Evolutionary conservation across 2,113 vertebrate genomes (phyloP), one percentile per base, ranked within the genome.

Genomic region (Pampusana beccarii): DNA sequence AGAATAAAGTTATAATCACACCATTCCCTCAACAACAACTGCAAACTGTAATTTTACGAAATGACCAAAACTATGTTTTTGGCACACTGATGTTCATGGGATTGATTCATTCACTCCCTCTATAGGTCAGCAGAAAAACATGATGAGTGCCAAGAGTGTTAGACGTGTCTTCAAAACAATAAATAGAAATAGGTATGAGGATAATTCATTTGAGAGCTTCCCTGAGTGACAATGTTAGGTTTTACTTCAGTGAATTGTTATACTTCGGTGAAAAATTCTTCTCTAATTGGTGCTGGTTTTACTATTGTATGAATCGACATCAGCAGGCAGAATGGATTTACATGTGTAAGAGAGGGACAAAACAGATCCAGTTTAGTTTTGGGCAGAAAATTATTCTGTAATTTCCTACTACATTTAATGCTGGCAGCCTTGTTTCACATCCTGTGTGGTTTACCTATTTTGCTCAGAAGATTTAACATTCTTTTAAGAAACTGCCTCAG

Each of bases 21-120:
- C 19, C 19, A 82, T 60, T 93, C 95, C 91, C 65, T 80, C 61
- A 82, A 67, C 34, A 92, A 87, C 13, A 80, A 71, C 50, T 24
- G 16, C 77, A 96, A 80, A 42, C 28, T 93, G 23, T 85, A 96
- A 96, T 94, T 94, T 94, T 3, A 84, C 46, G 89, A 73, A 95
- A 95, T 92, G 67, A 67, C 65, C 40, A 75, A 91, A 92, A 84
- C 56, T 72, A 61, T 90, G 77, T 84, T 98, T 96, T 92, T 56
- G 67, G 28, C 50, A 67, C 62, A 50, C 24, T 31, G 57, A 93
- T 64, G 48, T 31, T 61, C 28, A 38, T n/a, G 46, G 60, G 46
- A 84, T 91, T 87, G 71, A 88, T 84, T 97, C 58, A 79, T 93
- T 95, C 71, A 73, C 25, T 25, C 77, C 18, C 31, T 94, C 80